Evolutionary conservation across 2,797 vertebrate species (phyloP).

Genomic region (Sparus aurata): DNA sequence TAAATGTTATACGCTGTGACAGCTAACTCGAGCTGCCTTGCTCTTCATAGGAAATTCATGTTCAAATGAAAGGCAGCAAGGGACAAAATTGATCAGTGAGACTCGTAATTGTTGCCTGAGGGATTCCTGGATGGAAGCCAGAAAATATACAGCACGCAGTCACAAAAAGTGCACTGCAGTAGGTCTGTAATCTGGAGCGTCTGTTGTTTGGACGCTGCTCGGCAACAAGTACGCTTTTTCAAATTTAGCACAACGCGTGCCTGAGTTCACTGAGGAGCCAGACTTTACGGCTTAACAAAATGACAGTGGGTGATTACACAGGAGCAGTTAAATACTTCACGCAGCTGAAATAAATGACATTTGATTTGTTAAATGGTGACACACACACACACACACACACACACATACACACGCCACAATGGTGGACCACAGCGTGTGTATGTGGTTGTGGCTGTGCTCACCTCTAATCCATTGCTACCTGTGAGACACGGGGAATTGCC

Average conservation of each 20-base stretch:
- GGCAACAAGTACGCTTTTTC: conserved; percentile 17
- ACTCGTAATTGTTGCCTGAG: conserved; percentile 43
- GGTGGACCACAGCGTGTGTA: conserved; percentile 16
- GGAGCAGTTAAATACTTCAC: conserved; percentile 10
- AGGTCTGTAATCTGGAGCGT: conserved; percentile 11
- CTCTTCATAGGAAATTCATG: neutral
- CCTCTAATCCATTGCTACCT: conserved; percentile 69
- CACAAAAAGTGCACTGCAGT: conserved; percentile 6
- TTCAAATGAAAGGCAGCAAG: conserved; percentile 28
- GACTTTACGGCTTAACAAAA: conserved; percentile 14
- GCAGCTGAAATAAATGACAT: conserved; percentile 22
- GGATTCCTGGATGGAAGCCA: conserved; percentile 42
- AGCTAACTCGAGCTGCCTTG: conserved; percentile 3
- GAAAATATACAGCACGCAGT: conserved; percentile 16
- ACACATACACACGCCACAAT: conserved; percentile 17
- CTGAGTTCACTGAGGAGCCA: neutral
- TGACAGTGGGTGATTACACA: neutral
- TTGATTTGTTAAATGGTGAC: conserved; percentile 10
- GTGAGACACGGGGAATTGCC: conserved; percentile 71
- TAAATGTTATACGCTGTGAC: neutral
- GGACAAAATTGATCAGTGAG: conserved; percentile 43
- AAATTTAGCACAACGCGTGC: neutral
- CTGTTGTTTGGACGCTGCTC: conserved; percentile 20
- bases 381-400: conserved; percentile 16
- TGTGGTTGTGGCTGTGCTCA: conserved; percentile 39